phyloP scores from a whole-genome alignment of 2,888 invertebrate genomes.

The Leptinotarsa haldemani region DNA sequence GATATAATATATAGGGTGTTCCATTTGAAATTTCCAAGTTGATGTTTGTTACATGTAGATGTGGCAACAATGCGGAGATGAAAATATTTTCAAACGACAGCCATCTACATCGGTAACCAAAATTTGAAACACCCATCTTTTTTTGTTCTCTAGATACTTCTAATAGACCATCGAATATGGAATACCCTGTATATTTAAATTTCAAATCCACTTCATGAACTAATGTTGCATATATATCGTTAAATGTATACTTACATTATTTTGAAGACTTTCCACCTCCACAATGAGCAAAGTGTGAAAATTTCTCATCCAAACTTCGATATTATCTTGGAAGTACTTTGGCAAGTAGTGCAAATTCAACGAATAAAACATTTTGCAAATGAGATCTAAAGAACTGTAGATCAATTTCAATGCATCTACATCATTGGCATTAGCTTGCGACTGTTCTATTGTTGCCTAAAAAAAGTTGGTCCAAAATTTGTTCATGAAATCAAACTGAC shows the following conservation, averaged over 20 bases:
- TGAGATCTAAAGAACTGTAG: constrained; percentile 87
- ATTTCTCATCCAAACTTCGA: constrained; percentile 94
- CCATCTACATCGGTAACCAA: too few relatives aligned
- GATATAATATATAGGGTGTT: too few relatives aligned
- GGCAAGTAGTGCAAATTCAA: constrained; percentile 98
- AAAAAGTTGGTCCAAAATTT: constrained; percentile 47
- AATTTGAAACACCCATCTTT: too few relatives aligned
- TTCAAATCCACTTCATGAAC: too few relatives aligned
- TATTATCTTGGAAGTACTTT: constrained; percentile 99
- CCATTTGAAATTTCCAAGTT: too few relatives aligned
- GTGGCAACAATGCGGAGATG: too few relatives aligned
- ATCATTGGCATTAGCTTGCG: constrained; percentile 82
- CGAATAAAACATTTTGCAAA: constrained; percentile 96
- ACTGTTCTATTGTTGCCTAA: constrained; percentile 86
- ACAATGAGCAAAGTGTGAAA: constrained; percentile 84
- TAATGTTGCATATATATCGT: too few relatives aligned
- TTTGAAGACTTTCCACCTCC: constrained; percentile 82
- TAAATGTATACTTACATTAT: constrained; percentile 66
- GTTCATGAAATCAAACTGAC: constrained; percentile 44
- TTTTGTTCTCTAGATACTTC: too few relatives aligned
- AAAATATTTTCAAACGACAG: too few relatives aligned
- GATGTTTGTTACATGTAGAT: too few relatives aligned
- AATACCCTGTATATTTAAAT: too few relatives aligned
- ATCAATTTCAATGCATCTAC: constrained; percentile 85
- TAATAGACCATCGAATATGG: too few relatives aligned